Base-by-base conservation (phyloP, 2,888 invertebrate genomes). In the Drosophila koepferae region DNA sequence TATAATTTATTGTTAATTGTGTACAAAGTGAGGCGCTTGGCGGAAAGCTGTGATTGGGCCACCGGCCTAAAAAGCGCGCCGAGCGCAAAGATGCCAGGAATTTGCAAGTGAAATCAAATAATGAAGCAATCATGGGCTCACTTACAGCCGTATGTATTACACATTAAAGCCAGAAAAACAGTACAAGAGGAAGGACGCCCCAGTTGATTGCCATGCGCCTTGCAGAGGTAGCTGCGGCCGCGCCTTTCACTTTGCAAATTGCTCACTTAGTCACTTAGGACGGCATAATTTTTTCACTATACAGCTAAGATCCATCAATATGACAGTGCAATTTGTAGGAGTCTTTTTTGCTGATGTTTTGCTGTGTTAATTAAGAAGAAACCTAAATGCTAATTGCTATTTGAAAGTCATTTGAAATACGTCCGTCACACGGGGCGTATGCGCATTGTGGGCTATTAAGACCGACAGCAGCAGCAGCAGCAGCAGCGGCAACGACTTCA, bases 1-100 rank as follows among this genome's bases (percentile, higher is more conserved):
- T 72, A 62, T 75, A 85, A 85, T 89, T 90, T 81, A 89, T 85
- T 71, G 77, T 67, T 89, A 89, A 85, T 89, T 89, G 89, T 77
- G 36, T 64, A 63, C 78, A 89, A 84, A 84, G 69, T 67, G 72
- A 28, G 66, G 51, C 51, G 51, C 10, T 41, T 48, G 56, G 10
- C 34, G 38, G 23, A 40, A 28, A 43, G 36, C 55, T 51, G 10
- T 60, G 49, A 58, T 59, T 63, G 53, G 46, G 48, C 48, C 55
- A 68, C 16, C 6, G 0, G 20, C 12, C 18, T 6, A 20, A 20
- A 44, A 20, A 2, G n/a, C 20, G 44, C 44, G 38, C 43, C 18
- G 20, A 31, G 48, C 14, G 28, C 5, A 49, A 43, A 28, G 31
- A 2, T 2, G 59, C 18, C 49, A 40, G 49, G 12, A 56, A 43